Conservation (phyloP, 2,797 vertebrate genomes). For the Enoplosus armatus region DNA sequence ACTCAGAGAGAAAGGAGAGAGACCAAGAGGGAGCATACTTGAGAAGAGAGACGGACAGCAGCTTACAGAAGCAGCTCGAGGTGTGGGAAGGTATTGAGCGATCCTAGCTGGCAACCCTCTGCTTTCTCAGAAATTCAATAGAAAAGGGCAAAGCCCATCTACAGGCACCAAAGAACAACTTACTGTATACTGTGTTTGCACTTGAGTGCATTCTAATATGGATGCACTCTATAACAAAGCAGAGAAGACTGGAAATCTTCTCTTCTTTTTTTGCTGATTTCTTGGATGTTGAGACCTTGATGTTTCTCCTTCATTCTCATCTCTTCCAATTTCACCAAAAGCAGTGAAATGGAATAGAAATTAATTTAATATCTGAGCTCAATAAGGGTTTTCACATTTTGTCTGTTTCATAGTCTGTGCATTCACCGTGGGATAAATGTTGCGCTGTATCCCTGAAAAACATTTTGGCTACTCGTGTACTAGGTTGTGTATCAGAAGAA, state of each 20-base stretch:
- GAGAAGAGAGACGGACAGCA: conserved; percentile 15
- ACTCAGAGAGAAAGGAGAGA: neutral
- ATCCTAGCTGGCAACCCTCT: conserved; percentile 37
- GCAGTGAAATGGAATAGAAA: neutral
- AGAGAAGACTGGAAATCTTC: neutral
- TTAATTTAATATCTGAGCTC: neutral
- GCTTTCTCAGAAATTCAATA: conserved; percentile 50
- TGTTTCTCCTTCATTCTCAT: neutral
- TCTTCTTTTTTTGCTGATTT: neutral
- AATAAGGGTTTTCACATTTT: neutral
- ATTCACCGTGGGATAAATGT: neutral
- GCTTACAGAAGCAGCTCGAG: conserved; percentile 33
- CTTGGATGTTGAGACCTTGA: neutral
- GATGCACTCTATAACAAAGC: conserved; percentile 8
- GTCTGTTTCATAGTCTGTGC: conserved; percentile 7
- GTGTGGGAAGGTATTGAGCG: conserved; percentile 70
- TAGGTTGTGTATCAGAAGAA: neutral
- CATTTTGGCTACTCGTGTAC: neutral
- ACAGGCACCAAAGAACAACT: conserved; percentile 15
- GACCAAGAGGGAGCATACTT: conserved; percentile 1
- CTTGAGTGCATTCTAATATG: conserved; percentile 4
- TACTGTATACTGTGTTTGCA: conserved; percentile 14
- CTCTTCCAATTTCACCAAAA: neutral
- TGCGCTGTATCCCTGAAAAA: neutral
- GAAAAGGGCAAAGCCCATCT: conserved; percentile 18